phyloP scores from a whole-genome alignment of 2,113 vertebrate species.

The Xiphias gladius region DNA sequence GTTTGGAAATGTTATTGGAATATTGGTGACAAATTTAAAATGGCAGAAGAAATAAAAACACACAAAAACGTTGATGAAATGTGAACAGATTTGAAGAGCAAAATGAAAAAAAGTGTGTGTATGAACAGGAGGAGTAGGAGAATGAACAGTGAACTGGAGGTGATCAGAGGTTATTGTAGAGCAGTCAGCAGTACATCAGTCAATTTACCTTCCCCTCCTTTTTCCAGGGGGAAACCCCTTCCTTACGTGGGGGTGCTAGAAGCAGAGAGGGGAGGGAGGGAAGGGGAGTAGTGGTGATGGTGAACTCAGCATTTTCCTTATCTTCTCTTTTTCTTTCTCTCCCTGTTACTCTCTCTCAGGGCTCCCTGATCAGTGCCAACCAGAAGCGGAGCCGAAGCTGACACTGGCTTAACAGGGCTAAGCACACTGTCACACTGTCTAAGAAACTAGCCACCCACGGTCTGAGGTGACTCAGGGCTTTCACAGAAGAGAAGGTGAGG shows the following conservation, averaged over 20 bases:
- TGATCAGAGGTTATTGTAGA: constrained; percentile 39
- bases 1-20: neutral
- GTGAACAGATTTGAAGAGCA: neutral
- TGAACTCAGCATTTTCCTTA: constrained; percentile 67
- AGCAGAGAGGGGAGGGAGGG: constrained; percentile 10
- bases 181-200: constrained; percentile 50
- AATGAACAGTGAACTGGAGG: constrained; percentile 26
- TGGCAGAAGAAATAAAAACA: no score
- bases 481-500: constrained; percentile 22
- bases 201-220: constrained; percentile 58
- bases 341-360: constrained; percentile 41
- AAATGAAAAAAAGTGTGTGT: neutral
- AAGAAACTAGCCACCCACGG: constrained; percentile 57
- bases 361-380: constrained; percentile 60
- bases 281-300: constrained; percentile 6
- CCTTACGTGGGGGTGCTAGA: constrained; percentile 37
- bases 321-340: constrained; percentile 38
- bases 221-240: constrained; percentile 52
- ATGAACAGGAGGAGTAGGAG: neutral
- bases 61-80: neutral
- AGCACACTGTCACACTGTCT: constrained; percentile 68
- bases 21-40: no score
- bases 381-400: constrained; percentile 61
- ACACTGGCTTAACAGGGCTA: constrained; percentile 68
- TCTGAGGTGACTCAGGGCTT: constrained; percentile 79